Conservation (phyloP, 2,797 vertebrate genomes). For the Allobates femoralis region DNA sequence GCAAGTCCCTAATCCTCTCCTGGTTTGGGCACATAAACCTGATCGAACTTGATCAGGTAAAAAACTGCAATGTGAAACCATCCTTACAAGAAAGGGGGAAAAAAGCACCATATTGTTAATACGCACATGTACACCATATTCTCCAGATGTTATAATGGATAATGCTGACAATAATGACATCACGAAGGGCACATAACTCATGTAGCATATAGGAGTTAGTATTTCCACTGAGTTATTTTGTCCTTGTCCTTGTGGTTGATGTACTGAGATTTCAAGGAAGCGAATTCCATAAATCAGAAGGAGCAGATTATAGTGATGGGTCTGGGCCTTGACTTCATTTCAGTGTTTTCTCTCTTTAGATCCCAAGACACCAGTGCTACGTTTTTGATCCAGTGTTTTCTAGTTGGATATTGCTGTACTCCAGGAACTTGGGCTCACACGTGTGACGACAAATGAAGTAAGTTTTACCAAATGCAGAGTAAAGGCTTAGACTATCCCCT, state of each 20-base stretch:
- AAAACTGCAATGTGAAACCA: no score
- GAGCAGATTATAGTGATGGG: no score
- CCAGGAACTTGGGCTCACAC: constrained; percentile 77
- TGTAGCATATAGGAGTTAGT: not conserved
- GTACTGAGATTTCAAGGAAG: not conserved
- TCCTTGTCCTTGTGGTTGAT: not conserved
- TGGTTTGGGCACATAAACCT: no score
- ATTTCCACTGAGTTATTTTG: not conserved
- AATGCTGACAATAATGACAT: not conserved
- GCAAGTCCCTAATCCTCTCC: no score
- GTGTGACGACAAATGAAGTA: constrained; percentile 90
- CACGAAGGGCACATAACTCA: not conserved
- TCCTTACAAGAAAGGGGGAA: no score
- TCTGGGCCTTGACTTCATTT: not conserved
- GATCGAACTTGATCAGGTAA: no score
- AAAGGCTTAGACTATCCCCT: not conserved
- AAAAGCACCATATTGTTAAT: no score
- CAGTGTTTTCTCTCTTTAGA: constrained; percentile 71
- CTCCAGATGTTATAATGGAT: no score
- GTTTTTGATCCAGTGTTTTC: constrained; percentile 90
- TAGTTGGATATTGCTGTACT: constrained; percentile 76
- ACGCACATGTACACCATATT: no score
- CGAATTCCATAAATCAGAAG: not conserved
- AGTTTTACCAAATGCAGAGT: not conserved
- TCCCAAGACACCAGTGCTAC: constrained; percentile 77